Evolutionary conservation across 2,797 vertebrate species (phyloP).

Genomic region (Brotogeris chrysoptera): DNA sequence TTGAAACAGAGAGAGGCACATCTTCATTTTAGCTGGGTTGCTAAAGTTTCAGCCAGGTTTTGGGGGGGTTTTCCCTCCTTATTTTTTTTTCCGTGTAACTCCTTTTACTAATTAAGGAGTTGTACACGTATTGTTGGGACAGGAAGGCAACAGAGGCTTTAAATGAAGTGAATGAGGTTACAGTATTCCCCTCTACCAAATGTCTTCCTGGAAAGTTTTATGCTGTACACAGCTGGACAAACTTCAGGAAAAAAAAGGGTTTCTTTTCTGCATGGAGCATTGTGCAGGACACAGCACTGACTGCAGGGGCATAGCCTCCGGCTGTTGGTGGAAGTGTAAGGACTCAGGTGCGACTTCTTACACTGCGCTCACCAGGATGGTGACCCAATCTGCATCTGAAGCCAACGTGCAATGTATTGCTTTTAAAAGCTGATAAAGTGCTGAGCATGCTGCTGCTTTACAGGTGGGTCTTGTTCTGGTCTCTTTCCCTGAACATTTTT

Average conservation of each 20-base stretch:
- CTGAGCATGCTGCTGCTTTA: neutral
- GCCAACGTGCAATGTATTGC: fast-evolving
- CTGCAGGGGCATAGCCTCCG: neutral
- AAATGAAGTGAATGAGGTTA: neutral
- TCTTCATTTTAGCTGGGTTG: neutral
- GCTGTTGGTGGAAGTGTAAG: neutral
- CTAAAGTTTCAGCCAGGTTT: neutral
- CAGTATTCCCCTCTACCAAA: neutral
- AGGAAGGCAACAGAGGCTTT: neutral
- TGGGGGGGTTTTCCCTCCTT: neutral
- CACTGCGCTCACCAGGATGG: fast-evolving
- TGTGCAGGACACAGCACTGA: neutral
- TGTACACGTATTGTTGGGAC: neutral
- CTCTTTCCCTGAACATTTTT: neutral
- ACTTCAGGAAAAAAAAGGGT: neutral
- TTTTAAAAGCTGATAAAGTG: neutral
- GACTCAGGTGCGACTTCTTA: neutral
- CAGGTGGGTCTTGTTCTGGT: neutral
- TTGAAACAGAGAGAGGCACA: neutral
- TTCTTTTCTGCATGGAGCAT: neutral
- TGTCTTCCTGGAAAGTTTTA: neutral
- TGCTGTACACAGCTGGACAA: neutral
- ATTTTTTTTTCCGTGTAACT: neutral
- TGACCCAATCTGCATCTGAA: neutral
- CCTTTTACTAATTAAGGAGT: neutral